Evolutionary conservation across 2,888 invertebrate genomes (phyloP), one percentile per base, ranked within the genome.

Genomic region (Capitulum mitella): DNA sequence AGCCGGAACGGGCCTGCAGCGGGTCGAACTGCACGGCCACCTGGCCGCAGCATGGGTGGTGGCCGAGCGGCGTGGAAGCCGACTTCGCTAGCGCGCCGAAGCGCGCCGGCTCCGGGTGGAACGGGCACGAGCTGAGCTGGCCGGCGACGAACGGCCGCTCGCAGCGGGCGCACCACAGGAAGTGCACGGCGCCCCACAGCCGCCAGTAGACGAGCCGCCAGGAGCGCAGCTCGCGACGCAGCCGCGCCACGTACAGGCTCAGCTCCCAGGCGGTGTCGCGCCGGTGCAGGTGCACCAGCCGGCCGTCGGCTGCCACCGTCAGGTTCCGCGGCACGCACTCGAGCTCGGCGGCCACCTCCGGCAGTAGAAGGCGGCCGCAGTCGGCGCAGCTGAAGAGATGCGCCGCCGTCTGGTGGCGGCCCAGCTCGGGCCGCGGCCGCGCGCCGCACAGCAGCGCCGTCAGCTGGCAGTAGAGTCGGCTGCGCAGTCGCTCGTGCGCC

Each of bases 141-240:
- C 78, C 46, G 1, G 79, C 92, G 0, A 86, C 84, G 82, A 87
- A 87, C 48, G 83, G 83, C 51, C 85, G 85, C 0, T 84, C 83
- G 84, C 95, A 96, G 3, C 90, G 89, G 77, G 90, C 89, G 84
- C 97, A 97, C 80, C 90, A 90, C 40, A 97, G 87, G 86, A 92
- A 94, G 86, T 97, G 97, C 81, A 94, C 92, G 83, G 93, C 92
- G 0, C 80, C 81, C 82, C 80, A 82, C 54, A 81, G 79, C 26
- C 93, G 89, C 97, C 97, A 97, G 86, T 97, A 97, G 3, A 96
- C 94, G 84, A 91, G 91, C 0, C 95, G 89, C 97, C 97, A 97
- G 0, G 92, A 91, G 81, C 93, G 92, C 80, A 95, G 87, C 84
- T 93, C 92, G 32, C 90, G 90, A 84, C 92, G 92, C 80, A 95